A percentile compares a stretch with the other conserved stretches of the same genome.
phyloP scores from a whole-genome alignment of 2,888 invertebrate species.

The Thecophora atra region DNA sequence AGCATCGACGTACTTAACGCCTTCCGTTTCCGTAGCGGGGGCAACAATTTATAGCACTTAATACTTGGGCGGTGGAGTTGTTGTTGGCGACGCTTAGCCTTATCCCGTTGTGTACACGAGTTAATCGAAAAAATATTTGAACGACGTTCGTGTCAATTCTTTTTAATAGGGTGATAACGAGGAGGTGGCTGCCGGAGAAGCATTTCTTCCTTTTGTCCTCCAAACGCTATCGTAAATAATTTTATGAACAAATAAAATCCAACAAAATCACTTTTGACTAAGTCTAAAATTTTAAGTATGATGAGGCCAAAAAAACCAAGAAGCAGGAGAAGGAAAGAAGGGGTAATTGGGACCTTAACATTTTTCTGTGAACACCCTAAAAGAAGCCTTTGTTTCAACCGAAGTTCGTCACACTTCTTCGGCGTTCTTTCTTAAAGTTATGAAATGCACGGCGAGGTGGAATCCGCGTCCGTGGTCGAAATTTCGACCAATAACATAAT shows the following conservation, averaged over 20 bases:
- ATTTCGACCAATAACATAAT: too few species aligned
- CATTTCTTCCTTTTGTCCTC: not conserved
- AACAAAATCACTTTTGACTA: not conserved
- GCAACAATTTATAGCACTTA: slow-evolving; percentile 38
- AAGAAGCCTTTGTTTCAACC: too few species aligned
- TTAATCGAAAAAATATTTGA: slow-evolving; percentile 7
- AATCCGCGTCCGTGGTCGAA: too few species aligned
- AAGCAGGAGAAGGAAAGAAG: not conserved
- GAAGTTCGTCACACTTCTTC: too few species aligned
- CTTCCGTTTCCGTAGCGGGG: not conserved
- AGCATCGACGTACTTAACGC: not conserved
- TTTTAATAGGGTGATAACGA: slow-evolving; percentile 24
- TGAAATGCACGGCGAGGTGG: too few species aligned
- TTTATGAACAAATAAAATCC: slow-evolving; percentile 23
- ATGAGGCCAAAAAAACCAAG: not conserved
- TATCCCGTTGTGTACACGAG: too few species aligned
- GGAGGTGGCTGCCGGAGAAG: not conserved
- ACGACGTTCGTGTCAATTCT: not conserved
- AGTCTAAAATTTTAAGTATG: slow-evolving; percentile 19
- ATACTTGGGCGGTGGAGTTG: slow-evolving; percentile 3
- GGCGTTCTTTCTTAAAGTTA: too few species aligned
- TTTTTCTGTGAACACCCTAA: not conserved
- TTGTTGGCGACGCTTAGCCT: not conserved
- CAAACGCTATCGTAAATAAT: slow-evolving; percentile 15
- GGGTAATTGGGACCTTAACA: not conserved